Evolutionary conservation across 2,797 vertebrate genomes (phyloP).

Genomic region (Notamacropus eugenii): DNA sequence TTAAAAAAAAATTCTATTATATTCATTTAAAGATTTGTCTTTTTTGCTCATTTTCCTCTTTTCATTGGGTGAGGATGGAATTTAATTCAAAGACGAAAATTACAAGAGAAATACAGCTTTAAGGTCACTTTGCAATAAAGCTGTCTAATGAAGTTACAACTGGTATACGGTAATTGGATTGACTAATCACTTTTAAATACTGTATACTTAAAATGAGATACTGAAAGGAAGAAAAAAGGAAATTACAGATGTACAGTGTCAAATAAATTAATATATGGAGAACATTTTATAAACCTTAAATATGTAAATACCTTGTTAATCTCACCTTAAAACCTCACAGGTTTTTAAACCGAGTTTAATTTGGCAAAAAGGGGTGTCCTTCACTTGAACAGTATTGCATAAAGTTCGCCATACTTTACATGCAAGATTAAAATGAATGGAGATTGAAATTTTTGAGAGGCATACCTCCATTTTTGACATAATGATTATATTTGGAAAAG

Average conservation of each 20-base stretch:
- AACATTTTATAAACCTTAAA: background rate
- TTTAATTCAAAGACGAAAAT: background rate
- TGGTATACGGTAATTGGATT: background rate
- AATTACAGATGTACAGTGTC: background rate
- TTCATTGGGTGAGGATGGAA: background rate
- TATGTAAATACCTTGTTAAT: background rate
- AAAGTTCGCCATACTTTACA: slow-evolving; percentile 6
- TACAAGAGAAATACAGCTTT: background rate
- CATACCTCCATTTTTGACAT: background rate
- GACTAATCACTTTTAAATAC: background rate
- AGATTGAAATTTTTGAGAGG: background rate
- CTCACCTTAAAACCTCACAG: background rate
- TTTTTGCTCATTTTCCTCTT: slow-evolving; percentile 2
- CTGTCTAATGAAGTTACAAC: background rate
- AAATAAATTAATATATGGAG: background rate
- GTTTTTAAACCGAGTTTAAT: background rate
- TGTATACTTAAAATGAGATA: slow-evolving; percentile 23
- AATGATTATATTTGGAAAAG: background rate
- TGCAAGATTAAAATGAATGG: background rate
- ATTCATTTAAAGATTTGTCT: background rate
- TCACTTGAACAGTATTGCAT: background rate
- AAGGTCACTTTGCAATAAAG: background rate
- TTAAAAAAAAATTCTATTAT: background rate
- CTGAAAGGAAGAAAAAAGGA: background rate
- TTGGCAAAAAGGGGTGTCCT: background rate